These are phyloP conservation scores for Candoia aspera DNA, from an alignment of 2,113 vertebrate species.

Conservation along the genomic window DNA sequence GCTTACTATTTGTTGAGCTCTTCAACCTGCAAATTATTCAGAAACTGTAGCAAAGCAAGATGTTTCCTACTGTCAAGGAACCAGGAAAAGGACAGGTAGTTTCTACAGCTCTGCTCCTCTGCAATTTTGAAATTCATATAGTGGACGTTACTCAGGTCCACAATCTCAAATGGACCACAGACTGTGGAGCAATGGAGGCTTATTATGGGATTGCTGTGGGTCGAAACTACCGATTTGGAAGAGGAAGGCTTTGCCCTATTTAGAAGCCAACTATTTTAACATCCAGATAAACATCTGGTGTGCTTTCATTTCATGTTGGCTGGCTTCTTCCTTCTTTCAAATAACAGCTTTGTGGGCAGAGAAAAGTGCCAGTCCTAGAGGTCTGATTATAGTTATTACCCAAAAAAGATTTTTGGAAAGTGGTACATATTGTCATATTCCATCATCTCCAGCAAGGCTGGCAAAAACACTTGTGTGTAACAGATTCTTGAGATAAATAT, in stretches of 20 bases:
- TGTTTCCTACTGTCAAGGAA: too few species aligned
- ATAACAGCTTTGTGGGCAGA: conserved; percentile 25
- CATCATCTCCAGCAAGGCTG: neutral
- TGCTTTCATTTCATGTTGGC: conserved; percentile 1
- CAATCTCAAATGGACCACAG: neutral
- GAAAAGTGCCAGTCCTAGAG: conserved; percentile 9
- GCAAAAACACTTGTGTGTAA: neutral
- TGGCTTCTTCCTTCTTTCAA: conserved; percentile 30
- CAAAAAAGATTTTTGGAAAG: conserved; percentile 25
- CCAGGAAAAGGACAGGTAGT: neutral
- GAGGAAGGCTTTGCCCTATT: conserved; percentile 20
- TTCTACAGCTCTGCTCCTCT: neutral
- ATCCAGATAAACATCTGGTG: conserved; percentile 39
- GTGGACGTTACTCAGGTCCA: neutral
- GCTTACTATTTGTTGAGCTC: too few species aligned
- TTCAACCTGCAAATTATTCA: neutral
- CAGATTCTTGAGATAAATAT: neutral
- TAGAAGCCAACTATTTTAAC: conserved; percentile 38
- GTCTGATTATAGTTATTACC: conserved; percentile 55
- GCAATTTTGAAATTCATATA: neutral
- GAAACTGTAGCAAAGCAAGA: neutral
- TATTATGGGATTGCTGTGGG: fast-evolving
- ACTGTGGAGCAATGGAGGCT: neutral
- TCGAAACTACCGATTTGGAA: conserved; percentile 34
- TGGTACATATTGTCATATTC: neutral